Conservation (phyloP, 1,140 invertebrate genomes). For the Drosophila truncata region DNA sequence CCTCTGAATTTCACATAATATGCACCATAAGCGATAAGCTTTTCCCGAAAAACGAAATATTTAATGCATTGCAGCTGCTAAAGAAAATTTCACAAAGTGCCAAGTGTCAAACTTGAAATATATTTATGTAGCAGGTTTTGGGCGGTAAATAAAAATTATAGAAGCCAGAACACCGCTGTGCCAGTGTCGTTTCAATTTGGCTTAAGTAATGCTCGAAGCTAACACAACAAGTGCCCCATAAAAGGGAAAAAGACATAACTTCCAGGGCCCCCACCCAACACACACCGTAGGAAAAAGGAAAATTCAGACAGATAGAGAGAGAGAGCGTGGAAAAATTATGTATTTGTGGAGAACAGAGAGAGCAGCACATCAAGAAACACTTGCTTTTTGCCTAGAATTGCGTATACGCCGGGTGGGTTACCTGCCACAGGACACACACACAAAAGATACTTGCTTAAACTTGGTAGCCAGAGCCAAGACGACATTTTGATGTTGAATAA, state of each 20-base stretch:
- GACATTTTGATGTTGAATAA: conserved; percentile 77
- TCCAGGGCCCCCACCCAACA: background rate
- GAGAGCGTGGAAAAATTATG: conserved; percentile 31
- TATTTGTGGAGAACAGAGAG: background rate
- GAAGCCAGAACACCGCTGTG: conserved; percentile 40
- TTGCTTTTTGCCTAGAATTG: conserved; percentile 46
- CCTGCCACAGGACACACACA: conserved; percentile 13
- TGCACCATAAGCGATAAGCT: conserved; percentile 31
- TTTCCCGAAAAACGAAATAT: conserved; percentile 1
- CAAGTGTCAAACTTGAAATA: conserved; percentile 49
- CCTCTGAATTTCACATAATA: conserved; percentile 31
- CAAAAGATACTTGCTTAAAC: conserved; percentile 15
- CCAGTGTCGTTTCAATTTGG: conserved; percentile 65
- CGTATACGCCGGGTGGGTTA: conserved; percentile 60
- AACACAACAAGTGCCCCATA: conserved; percentile 80
- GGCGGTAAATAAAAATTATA: conserved; percentile 48
- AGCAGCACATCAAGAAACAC: conserved; percentile 68
- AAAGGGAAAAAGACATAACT: conserved; percentile 48
- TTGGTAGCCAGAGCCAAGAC: conserved; percentile 39
- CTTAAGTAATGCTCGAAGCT: conserved; percentile 57
- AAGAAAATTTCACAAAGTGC: conserved; percentile 35
- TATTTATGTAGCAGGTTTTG: conserved; percentile 37
- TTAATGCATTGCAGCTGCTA: conserved; percentile 39
- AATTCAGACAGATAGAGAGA: background rate
- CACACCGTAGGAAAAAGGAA: conserved; percentile 22